These are phyloP conservation scores for Gambelia wislizenii DNA, from an alignment of 2,797 vertebrate species.

Conservation along the genomic window DNA sequence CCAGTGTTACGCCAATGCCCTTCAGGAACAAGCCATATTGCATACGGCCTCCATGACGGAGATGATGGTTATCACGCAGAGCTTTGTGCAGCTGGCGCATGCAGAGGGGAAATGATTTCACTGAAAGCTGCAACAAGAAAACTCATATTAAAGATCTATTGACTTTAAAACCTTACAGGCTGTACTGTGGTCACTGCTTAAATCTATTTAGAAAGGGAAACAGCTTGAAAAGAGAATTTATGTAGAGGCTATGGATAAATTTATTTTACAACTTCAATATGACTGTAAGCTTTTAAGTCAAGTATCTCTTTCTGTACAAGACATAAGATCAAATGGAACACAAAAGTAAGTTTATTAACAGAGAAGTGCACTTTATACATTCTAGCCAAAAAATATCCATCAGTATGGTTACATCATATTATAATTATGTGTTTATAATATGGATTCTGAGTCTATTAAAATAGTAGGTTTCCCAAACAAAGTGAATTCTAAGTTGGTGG, in stretches of 20 bases:
- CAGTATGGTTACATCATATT: conserved; percentile 16
- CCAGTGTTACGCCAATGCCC: conserved; percentile 93
- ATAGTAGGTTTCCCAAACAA: background rate
- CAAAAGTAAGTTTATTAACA: background rate
- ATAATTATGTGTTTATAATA: conserved; percentile 12
- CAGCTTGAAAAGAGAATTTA: background rate
- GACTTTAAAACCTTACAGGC: background rate
- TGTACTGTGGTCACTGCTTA: conserved; percentile 35
- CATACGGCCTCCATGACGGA: conserved; percentile 96
- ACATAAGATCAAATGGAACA: conserved; percentile 19
- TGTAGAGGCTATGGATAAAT: background rate
- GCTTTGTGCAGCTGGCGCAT: conserved; percentile 94
- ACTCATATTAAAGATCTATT: background rate
- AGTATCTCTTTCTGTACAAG: conserved; percentile 6
- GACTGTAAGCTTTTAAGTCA: background rate
- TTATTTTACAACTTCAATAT: background rate
- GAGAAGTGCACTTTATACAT: background rate
- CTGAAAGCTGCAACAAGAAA: conserved; percentile 83
- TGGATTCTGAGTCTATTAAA: background rate
- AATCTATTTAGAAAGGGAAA: conserved; percentile 43
- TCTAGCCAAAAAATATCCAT: conserved; percentile 1
- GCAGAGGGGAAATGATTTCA: conserved; percentile 93
- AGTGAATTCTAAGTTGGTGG: background rate
- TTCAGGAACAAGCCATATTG: conserved; percentile 98
- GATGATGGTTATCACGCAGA: conserved; percentile 92